phyloP scores from a whole-genome alignment of 2,888 invertebrate genomes.

The Watsonalla cultraria region DNA sequence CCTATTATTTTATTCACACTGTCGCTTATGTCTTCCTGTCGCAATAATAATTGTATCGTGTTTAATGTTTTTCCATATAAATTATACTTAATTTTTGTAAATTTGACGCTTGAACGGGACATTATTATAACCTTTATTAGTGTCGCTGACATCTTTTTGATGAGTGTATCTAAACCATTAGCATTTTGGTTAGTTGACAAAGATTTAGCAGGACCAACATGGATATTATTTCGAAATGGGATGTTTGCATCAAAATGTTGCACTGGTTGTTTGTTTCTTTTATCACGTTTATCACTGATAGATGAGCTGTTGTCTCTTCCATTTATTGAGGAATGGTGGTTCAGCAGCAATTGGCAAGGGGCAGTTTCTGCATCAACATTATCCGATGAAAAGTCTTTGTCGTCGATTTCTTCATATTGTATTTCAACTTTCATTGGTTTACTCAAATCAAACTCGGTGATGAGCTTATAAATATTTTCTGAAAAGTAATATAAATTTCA shows the following conservation, averaged over 20 bases:
- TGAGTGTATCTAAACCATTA: too few species aligned
- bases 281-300: too few species aligned
- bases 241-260: too few species aligned
- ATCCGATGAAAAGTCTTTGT: slow-evolving; percentile 9
- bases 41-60: slow-evolving; percentile 27
- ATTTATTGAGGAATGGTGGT: too few species aligned
- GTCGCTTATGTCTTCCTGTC: slow-evolving; percentile 26
- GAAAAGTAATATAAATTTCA: slow-evolving; percentile 8
- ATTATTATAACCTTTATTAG: not conserved
- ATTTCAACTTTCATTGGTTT: slow-evolving; percentile 28
- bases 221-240: too few species aligned
- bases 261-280: too few species aligned
- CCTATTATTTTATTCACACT: slow-evolving; percentile 31
- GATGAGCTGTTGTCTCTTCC: too few species aligned
- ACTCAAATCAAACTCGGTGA: slow-evolving; percentile 34
- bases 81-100: slow-evolving; percentile 19
- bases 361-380: not conserved
- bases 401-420: slow-evolving; percentile 30
- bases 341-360: too few species aligned
- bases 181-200: too few species aligned
- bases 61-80: slow-evolving; percentile 35
- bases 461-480: slow-evolving; percentile 21
- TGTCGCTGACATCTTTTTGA: too few species aligned
- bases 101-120: slow-evolving; percentile 11
- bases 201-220: too few species aligned